Evolutionary conservation across 2,113 vertebrate genomes (phyloP).

Genomic region (Hydrolagus affinis): DNA sequence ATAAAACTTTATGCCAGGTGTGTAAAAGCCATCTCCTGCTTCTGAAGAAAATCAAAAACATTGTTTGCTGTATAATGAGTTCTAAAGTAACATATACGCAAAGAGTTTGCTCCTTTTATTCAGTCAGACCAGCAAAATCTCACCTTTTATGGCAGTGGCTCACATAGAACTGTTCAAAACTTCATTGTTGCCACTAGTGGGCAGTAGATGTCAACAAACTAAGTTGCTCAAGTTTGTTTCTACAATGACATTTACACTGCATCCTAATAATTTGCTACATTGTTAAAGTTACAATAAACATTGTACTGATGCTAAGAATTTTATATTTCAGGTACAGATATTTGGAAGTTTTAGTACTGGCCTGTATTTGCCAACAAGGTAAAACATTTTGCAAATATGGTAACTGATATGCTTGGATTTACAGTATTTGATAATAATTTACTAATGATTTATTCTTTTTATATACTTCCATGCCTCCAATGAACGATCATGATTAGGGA

Average conservation of each 20-base stretch:
- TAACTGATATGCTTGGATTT: conserved; percentile 31
- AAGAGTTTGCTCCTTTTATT: background rate
- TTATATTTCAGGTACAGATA: conserved; percentile 76
- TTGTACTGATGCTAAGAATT: conserved; percentile 30
- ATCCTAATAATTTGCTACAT: too few relatives aligned
- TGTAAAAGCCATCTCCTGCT: background rate
- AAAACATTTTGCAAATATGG: conserved; percentile 33
- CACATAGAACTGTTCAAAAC: background rate
- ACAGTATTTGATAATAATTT: background rate
- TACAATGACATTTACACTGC: background rate
- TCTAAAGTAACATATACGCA: background rate
- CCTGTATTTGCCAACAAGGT: conserved; percentile 90
- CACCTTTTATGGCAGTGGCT: background rate
- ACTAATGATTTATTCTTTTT: background rate
- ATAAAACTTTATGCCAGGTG: too few relatives aligned
- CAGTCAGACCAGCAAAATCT: background rate
- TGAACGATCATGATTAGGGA: background rate
- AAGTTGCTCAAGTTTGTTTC: background rate
- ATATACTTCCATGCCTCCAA: background rate
- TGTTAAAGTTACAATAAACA: background rate
- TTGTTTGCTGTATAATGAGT: background rate
- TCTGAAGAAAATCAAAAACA: background rate
- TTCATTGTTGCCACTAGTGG: conserved; percentile 46
- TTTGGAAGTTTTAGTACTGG: conserved; percentile 94
- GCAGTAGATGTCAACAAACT: conserved; percentile 38